These are phyloP conservation scores for Bradypus variegatus DNA, from an alignment of 2,797 vertebrate genomes.

Conservation along the genomic window DNA sequence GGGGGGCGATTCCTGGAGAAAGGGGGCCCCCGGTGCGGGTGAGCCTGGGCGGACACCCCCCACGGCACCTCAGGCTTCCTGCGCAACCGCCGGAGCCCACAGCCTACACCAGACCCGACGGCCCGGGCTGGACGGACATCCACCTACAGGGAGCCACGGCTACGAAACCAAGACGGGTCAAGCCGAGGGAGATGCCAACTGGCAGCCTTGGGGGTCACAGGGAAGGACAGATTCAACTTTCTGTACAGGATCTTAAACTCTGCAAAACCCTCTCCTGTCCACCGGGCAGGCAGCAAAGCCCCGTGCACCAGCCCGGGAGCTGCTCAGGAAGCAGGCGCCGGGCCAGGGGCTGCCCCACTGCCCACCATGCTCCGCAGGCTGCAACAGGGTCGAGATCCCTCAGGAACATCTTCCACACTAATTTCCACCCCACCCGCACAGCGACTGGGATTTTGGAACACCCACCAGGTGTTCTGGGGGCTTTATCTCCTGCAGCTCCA, in stretches of 20 bases:
- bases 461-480: neutral
- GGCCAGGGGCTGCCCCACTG: too few relatives aligned
- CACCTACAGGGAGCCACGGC: neutral
- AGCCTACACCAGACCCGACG: neutral
- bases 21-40: neutral
- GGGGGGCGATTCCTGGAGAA: slow-evolving; percentile 84
- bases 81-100: rapidly evolving
- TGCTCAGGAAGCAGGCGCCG: neutral
- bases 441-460: neutral
- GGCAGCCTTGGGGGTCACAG: neutral
- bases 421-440: neutral
- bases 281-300: neutral
- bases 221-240: neutral
- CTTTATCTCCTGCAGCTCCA: neutral
- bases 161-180: neutral
- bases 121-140: neutral
- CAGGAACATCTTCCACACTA: neutral
- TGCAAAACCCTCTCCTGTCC: neutral
- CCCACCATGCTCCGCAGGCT: neutral
- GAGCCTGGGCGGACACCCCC: neutral
- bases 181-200: neutral
- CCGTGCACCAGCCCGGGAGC: neutral
- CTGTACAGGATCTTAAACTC: neutral
- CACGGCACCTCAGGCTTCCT: neutral
- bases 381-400: neutral